Percentiles rank a stretch among this genome's conserved stretches.
phyloP scores from a whole-genome alignment of 2,113 vertebrate genomes.

The Thermophis baileyi region DNA sequence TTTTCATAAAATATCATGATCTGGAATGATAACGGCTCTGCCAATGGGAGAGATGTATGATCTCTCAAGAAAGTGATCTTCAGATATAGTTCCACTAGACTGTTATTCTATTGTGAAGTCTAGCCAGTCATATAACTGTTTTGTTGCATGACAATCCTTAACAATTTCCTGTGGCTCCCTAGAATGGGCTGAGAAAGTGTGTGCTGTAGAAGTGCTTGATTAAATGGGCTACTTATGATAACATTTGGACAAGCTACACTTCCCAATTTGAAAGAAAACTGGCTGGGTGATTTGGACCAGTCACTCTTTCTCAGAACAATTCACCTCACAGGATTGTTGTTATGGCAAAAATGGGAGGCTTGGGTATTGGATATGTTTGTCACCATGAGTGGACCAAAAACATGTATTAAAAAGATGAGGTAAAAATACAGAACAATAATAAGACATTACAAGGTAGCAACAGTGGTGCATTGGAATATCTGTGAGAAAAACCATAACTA shows the following conservation, averaged over 20 bases:
- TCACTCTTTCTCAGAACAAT: neutral
- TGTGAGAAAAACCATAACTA: neutral
- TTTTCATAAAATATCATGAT: neutral
- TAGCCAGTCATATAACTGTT: neutral
- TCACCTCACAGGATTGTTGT: neutral
- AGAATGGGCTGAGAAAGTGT: neutral
- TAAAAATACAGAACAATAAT: neutral
- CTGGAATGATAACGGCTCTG: neutral
- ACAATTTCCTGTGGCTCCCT: neutral
- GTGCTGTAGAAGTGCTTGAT: neutral
- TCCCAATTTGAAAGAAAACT: neutral
- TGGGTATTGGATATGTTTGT: neutral
- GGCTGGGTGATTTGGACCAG: neutral
- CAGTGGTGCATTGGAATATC: neutral
- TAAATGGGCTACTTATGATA: neutral
- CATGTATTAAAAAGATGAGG: neutral
- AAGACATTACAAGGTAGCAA: neutral
- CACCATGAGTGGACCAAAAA: neutral
- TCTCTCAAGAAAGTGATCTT: neutral
- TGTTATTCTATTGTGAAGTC: neutral
- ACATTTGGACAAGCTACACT: neutral
- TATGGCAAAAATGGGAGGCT: neutral
- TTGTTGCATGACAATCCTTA: neutral
- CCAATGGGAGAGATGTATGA: neutral
- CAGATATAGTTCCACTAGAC: neutral